phyloP scores from a whole-genome alignment of 2,888 invertebrate genomes.

The Eristalinus aeneus region DNA sequence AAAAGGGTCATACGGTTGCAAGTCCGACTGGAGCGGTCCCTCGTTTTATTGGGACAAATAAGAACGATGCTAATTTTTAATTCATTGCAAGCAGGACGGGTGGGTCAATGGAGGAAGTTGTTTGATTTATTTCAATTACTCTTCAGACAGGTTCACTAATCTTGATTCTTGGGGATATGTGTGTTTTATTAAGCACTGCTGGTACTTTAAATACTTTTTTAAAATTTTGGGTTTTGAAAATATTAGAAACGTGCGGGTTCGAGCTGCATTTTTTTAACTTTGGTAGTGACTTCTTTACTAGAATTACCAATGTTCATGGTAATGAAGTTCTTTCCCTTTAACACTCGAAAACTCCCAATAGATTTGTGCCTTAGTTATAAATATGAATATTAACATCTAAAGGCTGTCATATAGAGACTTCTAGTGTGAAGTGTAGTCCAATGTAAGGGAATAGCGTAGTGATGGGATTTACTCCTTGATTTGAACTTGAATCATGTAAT shows the following conservation, averaged over 20 bases:
- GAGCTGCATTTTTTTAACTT: no score
- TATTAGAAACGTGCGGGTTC: not conserved
- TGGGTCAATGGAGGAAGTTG: not conserved
- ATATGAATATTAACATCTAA: no score
- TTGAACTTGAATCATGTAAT: no score
- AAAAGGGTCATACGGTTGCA: slow-evolving; percentile 22
- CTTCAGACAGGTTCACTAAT: not conserved
- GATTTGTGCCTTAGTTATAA: no score
- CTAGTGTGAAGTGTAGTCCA: no score
- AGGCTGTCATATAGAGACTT: no score
- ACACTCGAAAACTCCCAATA: no score
- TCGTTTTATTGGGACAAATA: slow-evolving; percentile 24
- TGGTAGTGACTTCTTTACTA: no score
- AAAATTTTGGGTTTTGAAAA: not conserved
- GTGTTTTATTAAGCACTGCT: not conserved
- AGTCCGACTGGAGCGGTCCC: not conserved
- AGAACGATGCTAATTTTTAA: slow-evolving; percentile 18
- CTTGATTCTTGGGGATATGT: not conserved
- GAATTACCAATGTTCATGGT: no score
- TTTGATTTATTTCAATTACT: not conserved
- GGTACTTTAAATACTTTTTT: not conserved
- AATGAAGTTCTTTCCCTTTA: no score
- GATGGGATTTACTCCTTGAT: no score
- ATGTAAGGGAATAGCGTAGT: no score
- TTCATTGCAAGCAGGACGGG: slow-evolving; percentile 3